Conservation (phyloP, 2,797 vertebrate species). For the Leptatherina wallacei region DNA sequence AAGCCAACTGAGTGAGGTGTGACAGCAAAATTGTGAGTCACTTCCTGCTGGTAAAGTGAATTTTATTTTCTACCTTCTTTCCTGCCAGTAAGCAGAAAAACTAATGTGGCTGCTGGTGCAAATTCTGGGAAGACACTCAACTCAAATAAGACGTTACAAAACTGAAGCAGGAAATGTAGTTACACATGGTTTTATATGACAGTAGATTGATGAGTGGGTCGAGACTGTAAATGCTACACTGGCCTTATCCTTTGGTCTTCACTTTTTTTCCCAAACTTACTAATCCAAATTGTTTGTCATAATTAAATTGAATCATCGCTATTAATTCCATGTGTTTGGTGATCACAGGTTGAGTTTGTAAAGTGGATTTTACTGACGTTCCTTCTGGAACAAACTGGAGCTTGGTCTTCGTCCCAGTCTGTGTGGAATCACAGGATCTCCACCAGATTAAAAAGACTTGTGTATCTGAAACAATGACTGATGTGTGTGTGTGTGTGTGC, state of each 20-base stretch:
- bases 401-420: conserved; percentile 34
- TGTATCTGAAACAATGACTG: conserved; percentile 71
- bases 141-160: neutral
- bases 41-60: neutral
- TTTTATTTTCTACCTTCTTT: conserved; percentile 18
- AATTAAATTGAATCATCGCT: neutral
- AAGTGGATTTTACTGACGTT: conserved; percentile 28
- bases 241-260: conserved; percentile 46
- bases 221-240: conserved; percentile 17
- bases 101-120: neutral
- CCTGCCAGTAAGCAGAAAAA: conserved; percentile 25
- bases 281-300: conserved; percentile 16
- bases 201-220: neutral
- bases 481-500: conserved; percentile 45
- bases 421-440: conserved; percentile 62
- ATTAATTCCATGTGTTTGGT: conserved; percentile 22
- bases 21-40: neutral
- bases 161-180: conserved; percentile 1
- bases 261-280: conserved; percentile 3
- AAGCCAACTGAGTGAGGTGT: conserved; percentile 5
- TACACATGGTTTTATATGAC: neutral
- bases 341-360: conserved; percentile 16
- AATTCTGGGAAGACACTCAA: neutral
- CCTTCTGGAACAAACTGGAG: conserved; percentile 30
- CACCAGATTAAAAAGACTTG: conserved; percentile 64